Evolutionary conservation across 2,888 invertebrate genomes (phyloP), one percentile per base, ranked within the genome.

Genomic region (Osedax fenrisi): DNA sequence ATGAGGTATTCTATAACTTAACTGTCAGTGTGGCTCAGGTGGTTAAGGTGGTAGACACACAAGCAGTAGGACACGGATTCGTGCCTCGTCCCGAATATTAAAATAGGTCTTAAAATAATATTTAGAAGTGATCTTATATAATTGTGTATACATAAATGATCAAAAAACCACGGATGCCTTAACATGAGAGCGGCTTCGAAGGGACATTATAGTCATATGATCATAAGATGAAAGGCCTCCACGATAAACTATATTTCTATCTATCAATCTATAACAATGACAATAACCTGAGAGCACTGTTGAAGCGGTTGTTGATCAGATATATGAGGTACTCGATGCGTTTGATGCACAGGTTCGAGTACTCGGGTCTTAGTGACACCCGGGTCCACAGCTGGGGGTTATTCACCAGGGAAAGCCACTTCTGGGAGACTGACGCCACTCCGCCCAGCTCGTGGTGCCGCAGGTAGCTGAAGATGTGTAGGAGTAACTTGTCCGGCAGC

Each of bases 401-500:
- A 87, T 96, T 95, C 0, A 96, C 95, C 21, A 97, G 89, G 84
- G 91, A 88, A 13, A 96, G 89, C 98, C 98, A 99, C 85, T 93
- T 90, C 83, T 91, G 92, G 87, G 96, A 96, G 1, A 97, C 92
- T 77, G 90, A 89, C 0, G 97, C 95, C 87, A 96, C 81, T 27
- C 90, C 90, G 85, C 93, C 92, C 84, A 97, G 92, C 86, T 97
- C 94, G 76, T 91, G 89, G 83, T 97, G 96, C 26, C 90, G 89
- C 78, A 98, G 87, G 85, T 94, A 98, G 66, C 92, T 91, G 86
- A 98, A 98, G 82, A 95, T 91, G 82, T 92, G 90, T 78, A 95
- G 87, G 59, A 99, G 87, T 27, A 97, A 92, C 86, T 96, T 97
- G 85, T 98, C 97, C 13, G 98, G 97, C 56, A 98, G 88, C 85